Conservation (phyloP, 64 coral and sea anemone genomes). For the Porites lutea region DNA sequence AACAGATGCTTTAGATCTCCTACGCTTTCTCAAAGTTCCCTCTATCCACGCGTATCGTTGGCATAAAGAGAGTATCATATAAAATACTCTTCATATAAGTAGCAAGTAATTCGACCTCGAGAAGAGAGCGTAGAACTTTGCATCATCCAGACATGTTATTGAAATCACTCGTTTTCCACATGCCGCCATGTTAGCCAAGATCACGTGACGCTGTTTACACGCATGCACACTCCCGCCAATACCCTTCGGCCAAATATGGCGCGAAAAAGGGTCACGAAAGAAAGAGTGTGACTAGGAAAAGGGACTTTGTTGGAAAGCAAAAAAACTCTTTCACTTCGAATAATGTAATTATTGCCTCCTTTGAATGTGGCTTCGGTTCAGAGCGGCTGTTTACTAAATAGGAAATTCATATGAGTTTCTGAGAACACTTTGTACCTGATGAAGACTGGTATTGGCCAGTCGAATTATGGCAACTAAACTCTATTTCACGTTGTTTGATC, state of each 20-base stretch:
- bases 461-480: too few relatives aligned
- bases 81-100: neutral
- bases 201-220: conserved; percentile 41
- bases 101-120: neutral
- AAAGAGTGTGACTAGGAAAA: too few relatives aligned
- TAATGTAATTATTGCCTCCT: too few relatives aligned
- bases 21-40: too few relatives aligned
- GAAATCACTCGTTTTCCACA: neutral
- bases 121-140: neutral
- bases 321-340: too few relatives aligned
- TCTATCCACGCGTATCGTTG: neutral
- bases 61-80: neutral
- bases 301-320: too few relatives aligned
- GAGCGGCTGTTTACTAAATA: too few relatives aligned
- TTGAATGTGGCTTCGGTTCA: too few relatives aligned
- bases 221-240: conserved; percentile 45
- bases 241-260: neutral
- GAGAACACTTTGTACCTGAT: too few relatives aligned
- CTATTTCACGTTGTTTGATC: too few relatives aligned
- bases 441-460: too few relatives aligned
- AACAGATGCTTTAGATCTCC: conserved; percentile 3
- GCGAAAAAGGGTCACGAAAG: neutral
- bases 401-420: too few relatives aligned
- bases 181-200: conserved; percentile 28
- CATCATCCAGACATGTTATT: neutral